Evolutionary conservation across 2,888 invertebrate species (phyloP).

Genomic region (Phengaris arion): DNA sequence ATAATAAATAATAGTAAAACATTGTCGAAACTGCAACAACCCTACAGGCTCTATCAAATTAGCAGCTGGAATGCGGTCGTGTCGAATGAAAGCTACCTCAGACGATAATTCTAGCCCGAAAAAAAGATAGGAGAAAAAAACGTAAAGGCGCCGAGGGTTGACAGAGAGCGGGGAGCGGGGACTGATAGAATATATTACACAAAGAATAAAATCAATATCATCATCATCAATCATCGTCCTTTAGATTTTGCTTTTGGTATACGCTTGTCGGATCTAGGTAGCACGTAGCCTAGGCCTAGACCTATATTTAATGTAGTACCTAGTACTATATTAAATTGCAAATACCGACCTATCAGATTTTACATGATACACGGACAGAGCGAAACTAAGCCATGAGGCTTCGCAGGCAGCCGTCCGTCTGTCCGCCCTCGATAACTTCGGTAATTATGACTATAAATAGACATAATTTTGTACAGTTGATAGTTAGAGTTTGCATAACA

Average conservation of each 20-base stretch:
- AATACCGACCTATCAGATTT: too few species aligned
- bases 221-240: not conserved
- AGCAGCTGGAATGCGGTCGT: conserved; percentile 70
- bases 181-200: conserved; percentile 10
- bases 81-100: conserved; percentile 70
- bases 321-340: too few species aligned
- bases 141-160: conserved; percentile 65
- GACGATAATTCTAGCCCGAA: conserved; percentile 65
- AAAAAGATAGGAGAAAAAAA: conserved; percentile 63
- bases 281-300: too few species aligned
- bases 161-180: conserved; percentile 59
- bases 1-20: not conserved
- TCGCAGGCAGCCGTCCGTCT: too few species aligned
- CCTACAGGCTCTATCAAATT: conserved; percentile 56
- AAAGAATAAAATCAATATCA: conserved; percentile 20
- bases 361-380: too few species aligned
- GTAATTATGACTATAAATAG: too few species aligned
- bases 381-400: too few species aligned
- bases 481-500: too few species aligned
- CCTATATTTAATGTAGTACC: too few species aligned
- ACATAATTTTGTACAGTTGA: too few species aligned
- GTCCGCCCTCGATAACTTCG: too few species aligned
- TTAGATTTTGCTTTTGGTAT: not conserved
- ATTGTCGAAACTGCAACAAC: not conserved
- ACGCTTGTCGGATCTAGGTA: too few species aligned